Conservation (phyloP, 2,888 invertebrate genomes). For the Agriopis marginaria region DNA sequence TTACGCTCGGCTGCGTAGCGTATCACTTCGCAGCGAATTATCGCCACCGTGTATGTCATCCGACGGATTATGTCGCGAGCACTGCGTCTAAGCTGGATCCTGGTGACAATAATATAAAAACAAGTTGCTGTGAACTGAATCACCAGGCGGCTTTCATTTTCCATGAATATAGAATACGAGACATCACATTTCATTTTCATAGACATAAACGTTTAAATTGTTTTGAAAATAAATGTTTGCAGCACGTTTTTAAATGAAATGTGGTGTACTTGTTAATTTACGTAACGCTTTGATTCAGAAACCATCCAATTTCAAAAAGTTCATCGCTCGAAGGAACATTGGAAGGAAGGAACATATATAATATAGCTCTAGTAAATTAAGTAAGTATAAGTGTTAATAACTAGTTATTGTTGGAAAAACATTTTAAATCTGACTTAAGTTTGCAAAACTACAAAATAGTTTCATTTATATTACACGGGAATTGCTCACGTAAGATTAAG, state of each 20-base stretch:
- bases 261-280: background rate
- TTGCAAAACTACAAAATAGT: background rate
- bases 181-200: background rate
- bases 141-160: background rate
- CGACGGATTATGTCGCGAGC: constrained; percentile 48
- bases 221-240: background rate
- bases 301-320: too few relatives aligned
- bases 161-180: background rate
- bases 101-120: constrained; percentile 17
- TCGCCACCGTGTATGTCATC: constrained; percentile 50
- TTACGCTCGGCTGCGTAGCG: too few relatives aligned
- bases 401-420: too few relatives aligned
- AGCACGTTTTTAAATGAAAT: background rate
- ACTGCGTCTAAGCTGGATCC: constrained; percentile 14
- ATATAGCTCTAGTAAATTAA: too few relatives aligned
- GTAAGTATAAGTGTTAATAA: too few relatives aligned
- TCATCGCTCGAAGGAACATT: too few relatives aligned
- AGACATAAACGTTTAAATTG: background rate
- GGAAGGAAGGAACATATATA: too few relatives aligned
- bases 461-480: too few relatives aligned
- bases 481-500: too few relatives aligned
- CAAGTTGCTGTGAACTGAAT: background rate
- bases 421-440: background rate
- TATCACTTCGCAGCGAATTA: too few relatives aligned
- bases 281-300: background rate